Conservation (phyloP, 2,888 invertebrate genomes). For the Microctonus aethiopoides region DNA sequence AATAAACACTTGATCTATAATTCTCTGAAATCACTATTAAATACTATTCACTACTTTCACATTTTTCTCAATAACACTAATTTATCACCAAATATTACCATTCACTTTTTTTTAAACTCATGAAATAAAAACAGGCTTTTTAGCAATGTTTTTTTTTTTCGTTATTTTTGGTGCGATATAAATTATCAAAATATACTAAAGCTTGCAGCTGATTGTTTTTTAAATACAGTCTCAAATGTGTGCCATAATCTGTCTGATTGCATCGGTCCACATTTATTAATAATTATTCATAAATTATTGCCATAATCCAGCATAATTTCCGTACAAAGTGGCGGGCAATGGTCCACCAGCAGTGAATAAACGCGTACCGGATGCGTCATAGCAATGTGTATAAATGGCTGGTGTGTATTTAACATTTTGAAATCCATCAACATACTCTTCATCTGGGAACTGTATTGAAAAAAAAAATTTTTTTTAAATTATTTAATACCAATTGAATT, state of each 20-base stretch:
- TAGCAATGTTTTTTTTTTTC: not conserved
- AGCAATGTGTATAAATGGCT: slow-evolving; percentile 96
- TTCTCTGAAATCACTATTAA: not conserved
- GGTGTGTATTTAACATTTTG: slow-evolving; percentile 89
- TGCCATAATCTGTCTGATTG: not conserved
- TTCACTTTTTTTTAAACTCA: not conserved
- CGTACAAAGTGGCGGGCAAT: slow-evolving; percentile 88
- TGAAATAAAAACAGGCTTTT: not conserved
- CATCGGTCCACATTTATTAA: not conserved
- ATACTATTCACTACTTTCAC: not conserved
- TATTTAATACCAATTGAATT: slow-evolving; percentile 15
- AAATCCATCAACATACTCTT: slow-evolving; percentile 85
- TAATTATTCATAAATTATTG: slow-evolving; percentile 70
- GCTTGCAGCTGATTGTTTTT: not conserved
- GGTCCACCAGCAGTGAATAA: slow-evolving; percentile 97
- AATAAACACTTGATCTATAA: not conserved
- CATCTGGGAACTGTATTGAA: slow-evolving; percentile 79
- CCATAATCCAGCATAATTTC: slow-evolving; percentile 96
- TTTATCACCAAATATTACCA: not conserved
- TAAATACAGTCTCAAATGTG: not conserved
- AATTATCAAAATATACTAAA: not conserved
- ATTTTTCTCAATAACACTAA: not conserved
- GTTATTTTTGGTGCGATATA: not conserved
- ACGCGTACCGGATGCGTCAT: slow-evolving; percentile 90
- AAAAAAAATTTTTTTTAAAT: slow-evolving; percentile 4